phyloP scores from a whole-genome alignment of 2,797 vertebrate genomes.

The Pampus argenteus region DNA sequence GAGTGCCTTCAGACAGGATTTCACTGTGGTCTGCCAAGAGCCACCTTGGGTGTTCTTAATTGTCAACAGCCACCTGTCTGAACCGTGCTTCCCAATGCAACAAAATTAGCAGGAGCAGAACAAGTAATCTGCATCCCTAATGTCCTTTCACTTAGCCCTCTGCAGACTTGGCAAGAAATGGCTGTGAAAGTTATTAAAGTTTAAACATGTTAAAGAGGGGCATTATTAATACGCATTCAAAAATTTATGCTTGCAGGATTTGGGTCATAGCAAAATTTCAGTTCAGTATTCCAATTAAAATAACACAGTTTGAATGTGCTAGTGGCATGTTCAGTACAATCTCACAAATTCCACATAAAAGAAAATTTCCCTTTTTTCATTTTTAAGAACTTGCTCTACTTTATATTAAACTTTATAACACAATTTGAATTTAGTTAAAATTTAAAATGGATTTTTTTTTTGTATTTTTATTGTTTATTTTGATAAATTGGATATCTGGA shows the following conservation, averaged over 20 bases:
- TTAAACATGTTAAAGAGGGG: not conserved
- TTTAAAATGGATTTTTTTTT: not conserved
- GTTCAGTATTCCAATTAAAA: not conserved
- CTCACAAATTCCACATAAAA: not conserved
- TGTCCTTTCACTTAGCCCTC: constrained; percentile 20
- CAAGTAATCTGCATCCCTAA: constrained; percentile 30
- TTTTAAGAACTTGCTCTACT: too few relatives aligned
- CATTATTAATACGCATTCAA: not conserved
- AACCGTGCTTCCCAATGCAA: constrained; percentile 31
- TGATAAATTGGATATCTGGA: constrained; percentile 8
- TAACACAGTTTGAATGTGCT: not conserved
- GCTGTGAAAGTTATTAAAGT: constrained; percentile 1
- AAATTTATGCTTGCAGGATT: constrained; percentile 8
- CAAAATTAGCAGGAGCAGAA: constrained; percentile 34
- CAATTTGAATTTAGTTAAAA: not conserved
- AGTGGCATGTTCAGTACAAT: not conserved
- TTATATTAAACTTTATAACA: not conserved
- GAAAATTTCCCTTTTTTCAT: not conserved
- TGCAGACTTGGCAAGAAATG: not conserved
- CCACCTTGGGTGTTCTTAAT: constrained; percentile 47
- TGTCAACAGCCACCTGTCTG: constrained; percentile 62
- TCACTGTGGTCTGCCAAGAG: constrained; percentile 36
- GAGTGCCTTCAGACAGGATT: constrained; percentile 44
- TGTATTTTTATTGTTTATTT: not conserved
- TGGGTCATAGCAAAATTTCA: not conserved